Conservation (phyloP, 1,140 invertebrate species). For the Theocolax elegans region DNA sequence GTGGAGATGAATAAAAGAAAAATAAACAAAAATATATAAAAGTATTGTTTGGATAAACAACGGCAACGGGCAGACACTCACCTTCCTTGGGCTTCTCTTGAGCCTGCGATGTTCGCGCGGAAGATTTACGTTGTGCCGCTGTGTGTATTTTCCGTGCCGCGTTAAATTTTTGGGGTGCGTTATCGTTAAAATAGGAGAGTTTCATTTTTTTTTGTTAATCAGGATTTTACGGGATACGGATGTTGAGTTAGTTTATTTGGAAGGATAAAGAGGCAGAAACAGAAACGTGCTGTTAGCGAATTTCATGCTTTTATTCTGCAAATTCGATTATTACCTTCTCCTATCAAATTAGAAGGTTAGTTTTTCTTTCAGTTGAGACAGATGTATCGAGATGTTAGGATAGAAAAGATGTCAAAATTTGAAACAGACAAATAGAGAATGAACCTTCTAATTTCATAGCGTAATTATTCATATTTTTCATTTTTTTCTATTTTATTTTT, state of each 20-base stretch:
- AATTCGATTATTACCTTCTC: slow-evolving; percentile 34
- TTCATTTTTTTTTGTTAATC: slow-evolving; percentile 1
- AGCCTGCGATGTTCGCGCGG: slow-evolving; percentile 61
- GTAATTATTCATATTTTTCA: background rate
- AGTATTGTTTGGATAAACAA: no score
- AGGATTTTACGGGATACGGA: slow-evolving; percentile 25
- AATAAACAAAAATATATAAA: background rate
- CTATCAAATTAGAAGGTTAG: slow-evolving; percentile 44
- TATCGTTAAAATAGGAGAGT: slow-evolving; percentile 32
- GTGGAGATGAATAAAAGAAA: slow-evolving; percentile 1
- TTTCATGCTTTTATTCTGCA: slow-evolving; percentile 55
- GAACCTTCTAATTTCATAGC: slow-evolving; percentile 42
- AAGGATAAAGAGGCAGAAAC: slow-evolving; percentile 53
- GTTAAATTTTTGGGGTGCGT: slow-evolving; percentile 50
- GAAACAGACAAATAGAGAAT: no score
- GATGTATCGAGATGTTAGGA: no score
- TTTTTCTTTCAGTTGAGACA: no score
- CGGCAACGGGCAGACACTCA: slow-evolving; percentile 57
- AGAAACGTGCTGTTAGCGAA: slow-evolving; percentile 64
- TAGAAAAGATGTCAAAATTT: no score
- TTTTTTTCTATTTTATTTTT: background rate
- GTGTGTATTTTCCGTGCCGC: slow-evolving; percentile 65
- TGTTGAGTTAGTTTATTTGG: no score
- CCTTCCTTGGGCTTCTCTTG: slow-evolving; percentile 65
- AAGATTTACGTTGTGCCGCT: slow-evolving; percentile 64